Percentiles rank a stretch among this genome's conserved stretches.
These are phyloP conservation scores for Echiichthys vipera DNA, from an alignment of 2,797 vertebrate species.

Conservation along the genomic window DNA sequence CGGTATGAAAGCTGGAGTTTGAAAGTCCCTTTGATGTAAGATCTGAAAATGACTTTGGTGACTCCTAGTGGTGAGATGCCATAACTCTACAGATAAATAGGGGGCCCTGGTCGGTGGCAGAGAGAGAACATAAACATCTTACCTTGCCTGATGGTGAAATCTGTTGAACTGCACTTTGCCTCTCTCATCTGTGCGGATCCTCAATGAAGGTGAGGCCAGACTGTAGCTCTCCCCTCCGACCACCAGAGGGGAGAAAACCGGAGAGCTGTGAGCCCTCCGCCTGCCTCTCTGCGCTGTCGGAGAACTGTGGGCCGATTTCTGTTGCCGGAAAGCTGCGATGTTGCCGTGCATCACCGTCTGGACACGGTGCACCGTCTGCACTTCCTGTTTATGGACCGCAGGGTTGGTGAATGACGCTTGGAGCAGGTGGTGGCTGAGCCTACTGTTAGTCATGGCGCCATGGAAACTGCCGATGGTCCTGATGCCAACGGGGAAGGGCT, in stretches of 20 bases:
- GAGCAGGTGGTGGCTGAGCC: slow-evolving; percentile 63
- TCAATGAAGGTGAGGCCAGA: slow-evolving; percentile 75
- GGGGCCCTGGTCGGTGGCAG: background rate
- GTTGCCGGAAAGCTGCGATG: slow-evolving; percentile 68
- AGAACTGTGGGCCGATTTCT: slow-evolving; percentile 51
- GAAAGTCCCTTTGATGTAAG: no score
- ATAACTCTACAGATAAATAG: background rate
- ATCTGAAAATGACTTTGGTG: background rate
- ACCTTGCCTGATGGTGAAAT: slow-evolving; percentile 76
- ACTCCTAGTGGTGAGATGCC: background rate
- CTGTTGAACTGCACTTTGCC: slow-evolving; percentile 66
- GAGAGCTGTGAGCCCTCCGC: slow-evolving; percentile 76
- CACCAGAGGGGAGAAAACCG: slow-evolving; percentile 78
- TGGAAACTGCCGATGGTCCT: slow-evolving; percentile 75
- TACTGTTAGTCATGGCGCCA: slow-evolving; percentile 80
- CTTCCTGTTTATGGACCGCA: slow-evolving; percentile 51
- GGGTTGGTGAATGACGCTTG: slow-evolving; percentile 42
- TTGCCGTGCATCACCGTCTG: slow-evolving; percentile 54
- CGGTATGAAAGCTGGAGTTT: background rate
- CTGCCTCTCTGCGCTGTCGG: slow-evolving; percentile 67
- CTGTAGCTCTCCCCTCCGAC: slow-evolving; percentile 84
- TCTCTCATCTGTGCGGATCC: slow-evolving; percentile 69
- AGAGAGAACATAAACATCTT: background rate
- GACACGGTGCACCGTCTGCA: slow-evolving; percentile 52
- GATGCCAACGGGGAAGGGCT: slow-evolving; percentile 73